Percentiles rank a stretch among this genome's conserved stretches.
Conservation (phyloP, 2,797 vertebrate genomes). For the Myotis pilosus region DNA sequence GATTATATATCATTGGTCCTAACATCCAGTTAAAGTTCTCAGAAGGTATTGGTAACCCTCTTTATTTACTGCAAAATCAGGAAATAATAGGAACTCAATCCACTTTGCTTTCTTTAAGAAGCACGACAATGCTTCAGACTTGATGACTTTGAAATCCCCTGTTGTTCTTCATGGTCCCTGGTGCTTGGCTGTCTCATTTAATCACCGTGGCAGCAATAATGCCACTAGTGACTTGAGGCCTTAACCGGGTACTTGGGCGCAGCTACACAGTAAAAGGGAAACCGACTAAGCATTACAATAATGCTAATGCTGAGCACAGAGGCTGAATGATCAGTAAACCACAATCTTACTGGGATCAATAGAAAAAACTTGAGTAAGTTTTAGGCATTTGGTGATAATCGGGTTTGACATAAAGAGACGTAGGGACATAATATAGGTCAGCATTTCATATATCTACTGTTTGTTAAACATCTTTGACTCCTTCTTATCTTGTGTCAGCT, state of each 20-base stretch:
- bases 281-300: conserved; percentile 31
- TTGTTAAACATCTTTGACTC: not conserved
- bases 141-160: conserved; percentile 73
- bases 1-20: conserved; percentile 9
- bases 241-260: conserved; percentile 57
- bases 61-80: conserved; percentile 36
- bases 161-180: conserved; percentile 64
- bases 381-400: not conserved
- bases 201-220: conserved; percentile 76
- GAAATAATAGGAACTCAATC: conserved; percentile 26
- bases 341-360: conserved; percentile 11
- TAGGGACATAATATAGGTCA: not conserved
- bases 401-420: not conserved
- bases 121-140: conserved; percentile 32
- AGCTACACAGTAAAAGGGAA: not conserved
- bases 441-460: not conserved
- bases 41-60: not conserved
- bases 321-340: not conserved
- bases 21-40: conserved; percentile 23
- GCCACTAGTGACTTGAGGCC: conserved; percentile 62
- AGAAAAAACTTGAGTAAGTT: not conserved
- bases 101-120: conserved; percentile 57
- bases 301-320: not conserved
- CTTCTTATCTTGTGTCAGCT: not conserved
- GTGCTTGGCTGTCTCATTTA: conserved; percentile 69